Base-by-base conservation (phyloP, 2,113 vertebrate species). In the Collichthys lucidus region DNA sequence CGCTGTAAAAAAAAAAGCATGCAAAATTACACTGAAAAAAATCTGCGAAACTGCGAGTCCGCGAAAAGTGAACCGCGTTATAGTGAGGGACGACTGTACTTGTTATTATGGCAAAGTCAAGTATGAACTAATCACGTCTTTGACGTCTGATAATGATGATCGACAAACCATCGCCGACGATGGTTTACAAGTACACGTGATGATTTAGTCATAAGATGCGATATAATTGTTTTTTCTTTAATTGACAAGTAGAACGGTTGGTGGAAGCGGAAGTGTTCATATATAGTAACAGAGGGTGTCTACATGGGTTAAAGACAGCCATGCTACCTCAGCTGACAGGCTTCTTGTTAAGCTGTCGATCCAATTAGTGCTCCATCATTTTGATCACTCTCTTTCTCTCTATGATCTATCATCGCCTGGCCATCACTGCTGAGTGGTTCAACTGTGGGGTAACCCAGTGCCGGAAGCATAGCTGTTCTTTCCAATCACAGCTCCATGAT, bases 351-450 rank as follows among this genome's bases (percentile, higher is more conserved):
- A 83, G 60, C 31, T 68, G 79, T 71, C 69, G 60, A 72, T 80
- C 70, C 57, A 62, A 80, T 84, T 72, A 85, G 50, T 81, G 57
- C 56, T 20, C 42, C 59, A 44, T 65, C 57, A 57, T 40, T 69
- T 67, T 46, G 24, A 80, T 65, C 74, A 24, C 0, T 57, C 20
- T 31, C 42, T 15, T 7, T 14, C 56, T 44, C 49, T 49, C 47
- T 74, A 5, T 65, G 67, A 56, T 77, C 60, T 77, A 16, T 65
- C 61, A 64, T 80, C 79, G 53, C 66, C 44, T 20, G 0, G 31
- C 19, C 24, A 47, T 77, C 77, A 29, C 31, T 42, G 62, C 35
- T 61, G 44, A 73, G 29, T 42, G 49, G 31, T 61, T 65, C 47
- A 29, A 67, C 73, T 57, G 84, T 29, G 60, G 44, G 44, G 69